phyloP scores from a whole-genome alignment of 2,113 vertebrate genomes.

The Okapia johnstoni region DNA sequence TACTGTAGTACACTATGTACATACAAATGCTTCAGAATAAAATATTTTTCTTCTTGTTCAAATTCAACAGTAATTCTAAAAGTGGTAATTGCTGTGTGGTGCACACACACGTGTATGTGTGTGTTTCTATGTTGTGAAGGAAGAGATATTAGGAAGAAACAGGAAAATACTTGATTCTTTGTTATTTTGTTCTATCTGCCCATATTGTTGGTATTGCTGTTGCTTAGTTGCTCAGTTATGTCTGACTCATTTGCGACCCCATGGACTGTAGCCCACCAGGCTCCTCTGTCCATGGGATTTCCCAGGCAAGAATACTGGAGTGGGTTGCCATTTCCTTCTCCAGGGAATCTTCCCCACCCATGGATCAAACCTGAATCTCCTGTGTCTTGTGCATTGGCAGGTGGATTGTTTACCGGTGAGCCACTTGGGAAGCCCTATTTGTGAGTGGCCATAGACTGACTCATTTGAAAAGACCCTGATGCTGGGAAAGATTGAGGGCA shows the following conservation, averaged over 20 bases:
- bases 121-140: background rate
- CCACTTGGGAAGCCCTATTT: background rate
- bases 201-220: background rate
- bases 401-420: background rate
- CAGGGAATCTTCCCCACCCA: background rate
- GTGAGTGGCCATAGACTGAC: background rate
- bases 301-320: background rate
- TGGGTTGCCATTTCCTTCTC: background rate
- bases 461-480: background rate
- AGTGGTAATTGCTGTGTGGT: background rate
- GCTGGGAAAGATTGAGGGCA: background rate
- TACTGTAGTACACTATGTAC: background rate
- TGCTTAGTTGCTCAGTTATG: background rate
- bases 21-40: constrained; percentile 1
- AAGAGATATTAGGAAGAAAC: background rate
- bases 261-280: background rate
- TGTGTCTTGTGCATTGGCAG: background rate
- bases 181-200: background rate
- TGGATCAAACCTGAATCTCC: background rate
- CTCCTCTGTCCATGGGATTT: background rate
- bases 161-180: background rate
- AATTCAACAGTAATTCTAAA: background rate
- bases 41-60: background rate
- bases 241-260: background rate
- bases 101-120: background rate